phyloP scores from a whole-genome alignment of 2,888 invertebrate species.

The Torymus tubicola region DNA sequence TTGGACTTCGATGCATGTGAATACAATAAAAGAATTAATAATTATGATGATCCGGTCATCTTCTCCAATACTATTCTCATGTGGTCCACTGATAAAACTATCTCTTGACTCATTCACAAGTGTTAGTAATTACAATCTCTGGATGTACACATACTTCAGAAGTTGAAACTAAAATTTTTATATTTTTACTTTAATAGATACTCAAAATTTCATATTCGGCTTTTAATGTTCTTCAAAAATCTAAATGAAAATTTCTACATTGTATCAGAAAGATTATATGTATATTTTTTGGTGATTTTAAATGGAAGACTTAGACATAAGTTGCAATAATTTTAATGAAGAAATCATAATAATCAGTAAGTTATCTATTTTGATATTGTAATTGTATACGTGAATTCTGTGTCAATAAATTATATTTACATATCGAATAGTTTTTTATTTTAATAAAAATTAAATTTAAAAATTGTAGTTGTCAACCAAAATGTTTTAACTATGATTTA shows the following conservation, averaged over 20 bases:
- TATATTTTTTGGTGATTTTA: too few species aligned
- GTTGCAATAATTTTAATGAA: too few species aligned
- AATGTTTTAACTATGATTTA: too few species aligned
- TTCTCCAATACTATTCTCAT: slow-evolving; percentile 11
- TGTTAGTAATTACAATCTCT: slow-evolving; percentile 22
- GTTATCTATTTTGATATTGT: too few species aligned
- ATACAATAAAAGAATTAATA: slow-evolving; percentile 12
- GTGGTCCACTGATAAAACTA: slow-evolving; percentile 29
- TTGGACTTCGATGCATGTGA: slow-evolving; percentile 1
- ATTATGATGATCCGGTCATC: slow-evolving; percentile 38
- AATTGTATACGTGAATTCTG: too few species aligned
- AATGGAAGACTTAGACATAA: too few species aligned
- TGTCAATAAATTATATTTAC: too few species aligned
- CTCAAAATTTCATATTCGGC: slow-evolving; percentile 39
- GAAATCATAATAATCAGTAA: too few species aligned
- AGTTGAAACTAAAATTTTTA: not conserved
- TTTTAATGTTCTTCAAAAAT: slow-evolving; percentile 29
- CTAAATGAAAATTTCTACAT: not conserved
- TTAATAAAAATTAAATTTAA: too few species aligned
- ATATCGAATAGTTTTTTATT: too few species aligned
- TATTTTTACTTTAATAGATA: slow-evolving; percentile 16
- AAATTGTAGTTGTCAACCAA: too few species aligned
- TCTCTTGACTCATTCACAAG: slow-evolving; percentile 11
- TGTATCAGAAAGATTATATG: not conserved
- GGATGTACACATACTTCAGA: not conserved